Evolutionary conservation across 1,140 invertebrate species (phyloP).

Genomic region (Penaeus indicus): DNA sequence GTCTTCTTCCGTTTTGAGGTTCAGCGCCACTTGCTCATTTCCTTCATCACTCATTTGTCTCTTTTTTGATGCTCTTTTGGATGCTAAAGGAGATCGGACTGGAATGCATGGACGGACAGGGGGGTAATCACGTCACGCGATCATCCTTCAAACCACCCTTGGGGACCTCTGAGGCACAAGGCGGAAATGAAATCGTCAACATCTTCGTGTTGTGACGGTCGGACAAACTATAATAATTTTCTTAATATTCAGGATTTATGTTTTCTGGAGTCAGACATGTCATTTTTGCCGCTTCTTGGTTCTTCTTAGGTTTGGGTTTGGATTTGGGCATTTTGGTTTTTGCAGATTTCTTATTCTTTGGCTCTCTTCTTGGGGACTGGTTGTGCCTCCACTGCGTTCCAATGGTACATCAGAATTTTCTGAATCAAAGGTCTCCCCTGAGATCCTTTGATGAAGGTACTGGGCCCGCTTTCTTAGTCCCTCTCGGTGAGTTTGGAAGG

Average conservation of each 20-base stretch:
- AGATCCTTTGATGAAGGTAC: slow-evolving; percentile 53
- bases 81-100: not conserved
- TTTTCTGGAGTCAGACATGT: not conserved
- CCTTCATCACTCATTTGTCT: not conserved
- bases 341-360: not conserved
- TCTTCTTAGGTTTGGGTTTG: slow-evolving; percentile 13
- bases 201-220: not conserved
- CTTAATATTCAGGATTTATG: slow-evolving; percentile 10
- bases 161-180: not conserved
- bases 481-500: slow-evolving; percentile 49
- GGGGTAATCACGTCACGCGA: slow-evolving; percentile 46
- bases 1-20: not conserved
- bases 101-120: not conserved
- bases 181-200: slow-evolving; percentile 1
- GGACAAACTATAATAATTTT: not conserved
- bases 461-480: slow-evolving; percentile 53
- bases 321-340: not conserved
- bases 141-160: not conserved
- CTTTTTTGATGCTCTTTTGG: not conserved
- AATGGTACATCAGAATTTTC: slow-evolving; percentile 42
- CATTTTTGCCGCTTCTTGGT: not conserved
- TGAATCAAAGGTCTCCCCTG: slow-evolving; percentile 13
- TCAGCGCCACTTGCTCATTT: slow-evolving; percentile 13
- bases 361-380: not conserved
- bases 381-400: slow-evolving; percentile 28